Evolutionary conservation across 2,888 invertebrate genomes (phyloP), one percentile per base, ranked within the genome.

Genomic region (Diarsia mendica): DNA sequence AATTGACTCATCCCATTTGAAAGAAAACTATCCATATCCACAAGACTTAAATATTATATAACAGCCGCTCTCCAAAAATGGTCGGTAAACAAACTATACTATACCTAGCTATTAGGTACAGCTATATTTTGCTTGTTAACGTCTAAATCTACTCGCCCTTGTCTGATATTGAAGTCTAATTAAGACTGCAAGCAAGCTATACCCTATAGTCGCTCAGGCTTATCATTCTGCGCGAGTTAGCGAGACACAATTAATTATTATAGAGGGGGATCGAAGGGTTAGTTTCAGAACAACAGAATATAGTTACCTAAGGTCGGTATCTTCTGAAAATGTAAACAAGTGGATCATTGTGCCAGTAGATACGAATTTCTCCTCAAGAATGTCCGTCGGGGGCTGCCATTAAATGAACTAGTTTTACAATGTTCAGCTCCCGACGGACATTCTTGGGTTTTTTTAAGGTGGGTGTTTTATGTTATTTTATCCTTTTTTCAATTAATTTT

Each of bases 101-200:
- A 39, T 8, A 39, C 68, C 39, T 13, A 39, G 23, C 46, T 81
- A 20, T 23, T 65, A 44, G 1, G 9, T 18, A 28, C 23, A 28
- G 2, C 28, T 58, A 33, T 9, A 33, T 9, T 33, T 55, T 28
- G 58, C 58, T 58, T n/a, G 23, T 8, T 71, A 51, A 18, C 48
- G 60, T 58, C 70, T 64, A 67, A 64, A 68, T 55, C 67, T 61
- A 66, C 53, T 76, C 60, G 81, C 53, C 44, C 44, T 63, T 20
- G 65, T 63, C 75, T 75, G 81, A 58, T 80, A 75, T 64, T 80
- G 81, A 80, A 80, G 67, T 76, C 64, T 68, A 80, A 82, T 80
- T 76, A 81, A 61, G 82, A 82, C 53, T 82, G 71, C 71, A 65
- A 49, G 64, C 77, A 28, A 49, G 51, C 63, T 61, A 72, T 53